A percentile compares a stretch with the other conserved stretches of the same genome.
phyloP scores from a whole-genome alignment of 1,140 invertebrate genomes.

The Battus philenor region DNA sequence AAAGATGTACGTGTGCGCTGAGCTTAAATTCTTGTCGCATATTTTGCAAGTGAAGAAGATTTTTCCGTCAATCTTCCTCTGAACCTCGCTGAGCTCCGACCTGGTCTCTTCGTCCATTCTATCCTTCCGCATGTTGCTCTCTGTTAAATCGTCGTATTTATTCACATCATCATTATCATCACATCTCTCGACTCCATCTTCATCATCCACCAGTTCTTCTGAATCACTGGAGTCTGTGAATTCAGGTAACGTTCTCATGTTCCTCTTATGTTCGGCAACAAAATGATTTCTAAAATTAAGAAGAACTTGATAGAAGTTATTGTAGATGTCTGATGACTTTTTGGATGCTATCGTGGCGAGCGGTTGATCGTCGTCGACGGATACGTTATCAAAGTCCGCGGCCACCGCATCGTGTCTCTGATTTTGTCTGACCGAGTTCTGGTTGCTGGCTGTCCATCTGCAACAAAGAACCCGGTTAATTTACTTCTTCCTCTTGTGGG shows the following conservation, averaged over 20 bases:
- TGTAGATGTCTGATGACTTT: constrained; percentile 26
- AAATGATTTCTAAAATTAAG: constrained; percentile 51
- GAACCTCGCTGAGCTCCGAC: constrained; percentile 37
- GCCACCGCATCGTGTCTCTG: background rate
- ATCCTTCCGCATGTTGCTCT: constrained; percentile 42
- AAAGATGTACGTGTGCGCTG: constrained; percentile 78
- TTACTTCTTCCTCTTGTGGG: constrained; percentile 31
- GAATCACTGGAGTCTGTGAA: constrained; percentile 37
- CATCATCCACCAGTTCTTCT: constrained; percentile 17
- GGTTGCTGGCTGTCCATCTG: constrained; percentile 35
- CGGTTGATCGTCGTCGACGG: constrained; percentile 38
- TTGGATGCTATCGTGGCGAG: constrained; percentile 31
- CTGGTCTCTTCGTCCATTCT: constrained; percentile 44
- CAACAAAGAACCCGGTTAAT: constrained; percentile 49
- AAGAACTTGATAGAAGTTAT: constrained; percentile 44
- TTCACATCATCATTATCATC: constrained; percentile 20
- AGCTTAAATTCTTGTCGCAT: constrained; percentile 79
- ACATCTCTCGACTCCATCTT: constrained; percentile 7
- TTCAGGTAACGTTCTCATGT: constrained; percentile 24
- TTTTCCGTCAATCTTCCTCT: constrained; percentile 40
- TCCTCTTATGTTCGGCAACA: constrained; percentile 26
- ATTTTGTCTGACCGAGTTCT: background rate
- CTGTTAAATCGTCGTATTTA: constrained; percentile 48
- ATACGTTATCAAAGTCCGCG: constrained; percentile 2
- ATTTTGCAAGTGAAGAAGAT: constrained; percentile 76